These are phyloP conservation scores for Bombylius major DNA, from an alignment of 2,888 invertebrate species.

Conservation along the genomic window DNA sequence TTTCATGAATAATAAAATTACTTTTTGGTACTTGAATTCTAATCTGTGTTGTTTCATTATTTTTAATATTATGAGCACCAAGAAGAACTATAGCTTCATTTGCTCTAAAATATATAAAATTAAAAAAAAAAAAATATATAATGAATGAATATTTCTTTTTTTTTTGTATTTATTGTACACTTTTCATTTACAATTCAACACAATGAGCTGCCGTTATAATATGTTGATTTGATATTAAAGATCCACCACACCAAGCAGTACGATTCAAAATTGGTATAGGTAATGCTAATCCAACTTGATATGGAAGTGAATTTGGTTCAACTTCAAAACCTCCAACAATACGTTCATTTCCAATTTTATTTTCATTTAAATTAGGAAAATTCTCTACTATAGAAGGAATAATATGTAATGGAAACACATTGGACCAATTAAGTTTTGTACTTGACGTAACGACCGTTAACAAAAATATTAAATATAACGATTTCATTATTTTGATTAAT, in stretches of 20 bases:
- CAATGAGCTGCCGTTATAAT: slow-evolving; percentile 6
- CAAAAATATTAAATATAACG: no score
- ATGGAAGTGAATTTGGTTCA: slow-evolving; percentile 27
- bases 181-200: slow-evolving; percentile 27
- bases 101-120: not conserved
- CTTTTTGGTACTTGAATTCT: slow-evolving; percentile 16
- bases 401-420: not conserved
- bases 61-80: slow-evolving; percentile 9
- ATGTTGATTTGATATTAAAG: slow-evolving; percentile 2
- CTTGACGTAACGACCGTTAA: no score
- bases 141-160: not conserved
- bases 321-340: slow-evolving; percentile 32
- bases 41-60: not conserved
- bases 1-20: slow-evolving; percentile 29
- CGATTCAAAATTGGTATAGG: not conserved
- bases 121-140: not conserved
- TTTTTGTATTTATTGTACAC: not conserved
- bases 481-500: no score
- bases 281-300: slow-evolving; percentile 12
- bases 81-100: slow-evolving; percentile 3
- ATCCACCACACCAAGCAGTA: slow-evolving; percentile 4
- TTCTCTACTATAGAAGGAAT: not conserved
- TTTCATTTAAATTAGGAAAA: not conserved
- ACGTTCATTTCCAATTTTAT: slow-evolving; percentile 12
- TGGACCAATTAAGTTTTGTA: not conserved